Percentiles rank a stretch among this genome's conserved stretches.
These are phyloP conservation scores for Raja brachyura DNA, from an alignment of 2,113 vertebrate genomes.

Conservation along the genomic window DNA sequence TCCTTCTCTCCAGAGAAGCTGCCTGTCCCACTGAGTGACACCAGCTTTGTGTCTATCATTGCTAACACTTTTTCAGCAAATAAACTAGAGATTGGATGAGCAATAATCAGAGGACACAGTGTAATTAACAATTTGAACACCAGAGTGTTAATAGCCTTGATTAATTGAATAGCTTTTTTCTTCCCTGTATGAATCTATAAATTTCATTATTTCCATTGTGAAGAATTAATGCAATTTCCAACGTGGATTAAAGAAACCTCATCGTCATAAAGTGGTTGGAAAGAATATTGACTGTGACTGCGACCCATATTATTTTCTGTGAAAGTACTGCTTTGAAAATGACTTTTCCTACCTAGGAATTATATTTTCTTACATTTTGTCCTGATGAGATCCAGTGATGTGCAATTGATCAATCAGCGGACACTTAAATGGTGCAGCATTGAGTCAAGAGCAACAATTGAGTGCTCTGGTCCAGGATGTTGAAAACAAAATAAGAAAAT, in stretches of 20 bases:
- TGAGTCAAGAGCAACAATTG: neutral
- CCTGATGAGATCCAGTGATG: neutral
- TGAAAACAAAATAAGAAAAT: neutral
- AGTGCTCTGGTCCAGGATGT: neutral
- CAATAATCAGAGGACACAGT: no score
- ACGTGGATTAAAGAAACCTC: neutral
- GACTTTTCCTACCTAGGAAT: neutral
- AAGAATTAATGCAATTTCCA: neutral
- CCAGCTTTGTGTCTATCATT: no score
- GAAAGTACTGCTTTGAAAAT: neutral
- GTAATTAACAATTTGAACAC: neutral
- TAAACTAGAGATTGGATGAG: no score
- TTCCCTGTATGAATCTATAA: neutral
- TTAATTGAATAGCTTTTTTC: neutral
- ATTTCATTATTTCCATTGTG: neutral
- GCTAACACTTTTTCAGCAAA: no score
- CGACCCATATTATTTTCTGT: neutral
- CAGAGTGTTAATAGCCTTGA: neutral
- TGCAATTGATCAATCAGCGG: neutral
- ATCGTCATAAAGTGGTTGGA: neutral
- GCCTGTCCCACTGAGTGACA: no score
- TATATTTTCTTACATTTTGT: neutral
- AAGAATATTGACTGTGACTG: neutral
- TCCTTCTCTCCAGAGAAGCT: no score
- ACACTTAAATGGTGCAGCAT: neutral